Evolutionary conservation across 2,888 invertebrate species (phyloP).

Genomic region (Auanema sp.): DNA sequence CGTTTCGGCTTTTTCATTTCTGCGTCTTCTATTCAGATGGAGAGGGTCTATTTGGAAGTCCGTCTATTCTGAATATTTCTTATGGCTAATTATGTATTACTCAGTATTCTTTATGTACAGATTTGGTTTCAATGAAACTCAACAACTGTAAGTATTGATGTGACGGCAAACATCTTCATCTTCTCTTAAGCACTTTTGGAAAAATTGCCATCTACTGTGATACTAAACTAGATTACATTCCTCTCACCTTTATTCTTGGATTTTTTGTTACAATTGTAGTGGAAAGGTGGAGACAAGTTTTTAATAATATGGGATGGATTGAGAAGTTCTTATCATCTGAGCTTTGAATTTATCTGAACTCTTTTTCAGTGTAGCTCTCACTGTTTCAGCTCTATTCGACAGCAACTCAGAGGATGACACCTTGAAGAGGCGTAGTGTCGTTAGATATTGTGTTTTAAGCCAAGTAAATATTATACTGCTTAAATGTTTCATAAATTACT

Average conservation of each 20-base stretch:
- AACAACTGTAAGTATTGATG: neutral
- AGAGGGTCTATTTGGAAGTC: constrained; percentile 5
- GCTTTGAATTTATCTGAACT: constrained; percentile 39
- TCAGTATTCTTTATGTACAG: neutral
- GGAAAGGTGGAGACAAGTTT: constrained; percentile 42
- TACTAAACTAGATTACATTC: neutral
- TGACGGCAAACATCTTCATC: neutral
- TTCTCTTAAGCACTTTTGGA: neutral
- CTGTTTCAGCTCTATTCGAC: constrained; percentile 36
- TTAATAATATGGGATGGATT: constrained; percentile 40
- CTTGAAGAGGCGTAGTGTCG: constrained; percentile 35
- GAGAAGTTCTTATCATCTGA: constrained; percentile 34
- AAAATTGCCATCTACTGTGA: constrained; percentile 3
- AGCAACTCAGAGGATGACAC: constrained; percentile 30
- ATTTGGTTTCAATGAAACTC: neutral
- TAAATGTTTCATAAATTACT: neutral
- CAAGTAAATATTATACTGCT: constrained; percentile 44
- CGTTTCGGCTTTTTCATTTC: neutral
- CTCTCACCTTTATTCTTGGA: constrained; percentile 19
- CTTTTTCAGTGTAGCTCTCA: constrained; percentile 35
- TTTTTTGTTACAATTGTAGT: constrained; percentile 51
- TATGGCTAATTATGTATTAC: constrained; percentile 7
- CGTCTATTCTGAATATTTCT: constrained; percentile 3
- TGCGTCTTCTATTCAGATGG: constrained; percentile 6
- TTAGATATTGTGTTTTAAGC: constrained; percentile 37